A percentile compares a stretch with the other conserved stretches of the same genome.
These are phyloP conservation scores for Micromussa lordhowensis DNA, from an alignment of 92 coral and sea anemone genomes.

Conservation along the genomic window DNA sequence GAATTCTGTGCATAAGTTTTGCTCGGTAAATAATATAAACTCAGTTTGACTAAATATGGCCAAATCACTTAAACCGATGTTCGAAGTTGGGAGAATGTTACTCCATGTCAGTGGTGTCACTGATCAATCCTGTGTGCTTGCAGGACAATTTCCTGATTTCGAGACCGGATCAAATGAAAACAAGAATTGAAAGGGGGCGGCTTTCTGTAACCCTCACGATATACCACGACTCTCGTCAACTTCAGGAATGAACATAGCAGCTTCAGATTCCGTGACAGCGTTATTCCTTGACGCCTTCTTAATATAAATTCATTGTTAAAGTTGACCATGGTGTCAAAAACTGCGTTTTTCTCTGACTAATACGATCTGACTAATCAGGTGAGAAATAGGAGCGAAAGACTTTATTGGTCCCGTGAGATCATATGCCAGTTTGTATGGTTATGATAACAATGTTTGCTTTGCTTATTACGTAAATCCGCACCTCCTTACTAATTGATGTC, in stretches of 20 bases:
- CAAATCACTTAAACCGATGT: no score
- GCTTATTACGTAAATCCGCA: slow-evolving; percentile 12
- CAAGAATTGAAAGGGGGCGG: no score
- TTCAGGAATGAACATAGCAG: not conserved
- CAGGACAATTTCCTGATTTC: no score
- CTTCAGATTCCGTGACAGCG: not conserved
- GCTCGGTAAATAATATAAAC: no score
- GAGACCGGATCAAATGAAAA: no score
- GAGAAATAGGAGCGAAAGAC: not conserved
- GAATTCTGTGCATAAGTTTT: not conserved
- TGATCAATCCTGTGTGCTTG: no score
- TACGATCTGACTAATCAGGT: not conserved
- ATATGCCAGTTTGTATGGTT: not conserved
- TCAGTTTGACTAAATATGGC: no score
- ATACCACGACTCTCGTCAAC: not conserved
- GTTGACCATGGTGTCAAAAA: not conserved
- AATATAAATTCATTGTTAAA: not conserved
- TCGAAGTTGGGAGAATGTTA: no score
- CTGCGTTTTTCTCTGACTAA: no score
- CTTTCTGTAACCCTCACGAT: no score
- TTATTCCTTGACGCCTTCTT: not conserved
- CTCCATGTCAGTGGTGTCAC: no score
- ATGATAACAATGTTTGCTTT: not conserved
- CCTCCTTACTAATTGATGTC: not conserved
- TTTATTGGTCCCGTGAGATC: not conserved